Conservation (phyloP, 2,113 vertebrate species). For the Vanacampus margaritifer region DNA sequence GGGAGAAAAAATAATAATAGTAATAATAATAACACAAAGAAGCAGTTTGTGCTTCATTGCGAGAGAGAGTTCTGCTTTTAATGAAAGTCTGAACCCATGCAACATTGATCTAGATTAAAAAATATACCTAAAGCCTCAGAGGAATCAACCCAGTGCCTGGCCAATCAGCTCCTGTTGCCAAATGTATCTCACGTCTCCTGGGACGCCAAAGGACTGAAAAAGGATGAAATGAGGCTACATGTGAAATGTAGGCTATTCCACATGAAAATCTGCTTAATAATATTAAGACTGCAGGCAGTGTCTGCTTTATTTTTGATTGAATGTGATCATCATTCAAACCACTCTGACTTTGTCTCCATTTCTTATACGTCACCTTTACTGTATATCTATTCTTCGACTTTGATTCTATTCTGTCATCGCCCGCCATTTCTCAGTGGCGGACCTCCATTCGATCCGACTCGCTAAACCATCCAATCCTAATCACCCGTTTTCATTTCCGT, state of each 20-base stretch:
- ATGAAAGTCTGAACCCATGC: not conserved
- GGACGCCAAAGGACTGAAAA: conserved; percentile 40
- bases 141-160: conserved; percentile 10
- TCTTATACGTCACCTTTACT: no score
- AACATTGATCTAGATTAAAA: not conserved
- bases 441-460: not conserved
- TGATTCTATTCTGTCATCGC: no score
- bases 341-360: no score
- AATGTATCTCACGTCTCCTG: conserved; percentile 23
- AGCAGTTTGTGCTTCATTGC: not conserved
- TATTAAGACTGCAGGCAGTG: not conserved
- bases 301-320: not conserved
- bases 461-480: not conserved
- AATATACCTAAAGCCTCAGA: conserved; percentile 14
- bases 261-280: conserved; percentile 18
- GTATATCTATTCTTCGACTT: no score
- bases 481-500: not conserved
- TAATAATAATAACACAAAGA: no score
- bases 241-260: conserved; percentile 57
- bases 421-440: not conserved
- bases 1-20: no score
- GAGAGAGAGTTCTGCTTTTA: not conserved
- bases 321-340: no score
- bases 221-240: conserved; percentile 47
- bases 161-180: conserved; percentile 7